Base-by-base conservation (phyloP, 2,797 vertebrate species). In the Ceryle rudis region DNA sequence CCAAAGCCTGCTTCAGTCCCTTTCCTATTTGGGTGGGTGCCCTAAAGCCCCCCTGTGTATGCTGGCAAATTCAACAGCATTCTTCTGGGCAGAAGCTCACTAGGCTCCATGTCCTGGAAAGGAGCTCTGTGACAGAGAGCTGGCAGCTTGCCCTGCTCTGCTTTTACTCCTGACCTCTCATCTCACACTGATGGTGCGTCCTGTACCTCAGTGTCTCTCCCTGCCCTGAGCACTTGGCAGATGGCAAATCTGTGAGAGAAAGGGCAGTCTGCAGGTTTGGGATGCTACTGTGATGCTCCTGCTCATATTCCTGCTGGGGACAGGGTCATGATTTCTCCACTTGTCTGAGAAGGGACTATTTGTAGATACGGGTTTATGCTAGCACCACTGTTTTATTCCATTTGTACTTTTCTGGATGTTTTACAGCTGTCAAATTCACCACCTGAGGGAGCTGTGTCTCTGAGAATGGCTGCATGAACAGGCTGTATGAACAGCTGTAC, bases 371-470 rank as follows among this genome's bases (percentile, higher is more conserved):
- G 1, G 3, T 70, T 70, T 55, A 28, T 2, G 2, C 18, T 28
- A 25, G 25, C 10, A 3, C 41, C 33, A 13, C 22, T 61, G 26
- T 23, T 77, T 55, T 37, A n/a, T 75, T 81, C 31, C 3, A 19
- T 44, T 88, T 57, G 61, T 55, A 28, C 46, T 52, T 73, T 88
- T 33, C 51, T 42, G 74, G 60, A 73, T 35, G 21, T 86, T 73
- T 82, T 39, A 46, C 60, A 77, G 52, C 44, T 84, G 70, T 33
- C 49, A 7, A 47, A 57, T 1, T 14, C 49, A 64, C 95, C 95
- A 94, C 81, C 73, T 73, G 94, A 96, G 94, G 94, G 95, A 97
- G 95, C 94, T 94, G 64, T 81, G 79, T 86, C 75, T 69, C 85
- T 0, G 1, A 6, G 60, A 92, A 66, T n/a, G 23, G 22, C 78